phyloP scores from a whole-genome alignment of 2,113 vertebrate species.

The Nycticorax nycticorax region DNA sequence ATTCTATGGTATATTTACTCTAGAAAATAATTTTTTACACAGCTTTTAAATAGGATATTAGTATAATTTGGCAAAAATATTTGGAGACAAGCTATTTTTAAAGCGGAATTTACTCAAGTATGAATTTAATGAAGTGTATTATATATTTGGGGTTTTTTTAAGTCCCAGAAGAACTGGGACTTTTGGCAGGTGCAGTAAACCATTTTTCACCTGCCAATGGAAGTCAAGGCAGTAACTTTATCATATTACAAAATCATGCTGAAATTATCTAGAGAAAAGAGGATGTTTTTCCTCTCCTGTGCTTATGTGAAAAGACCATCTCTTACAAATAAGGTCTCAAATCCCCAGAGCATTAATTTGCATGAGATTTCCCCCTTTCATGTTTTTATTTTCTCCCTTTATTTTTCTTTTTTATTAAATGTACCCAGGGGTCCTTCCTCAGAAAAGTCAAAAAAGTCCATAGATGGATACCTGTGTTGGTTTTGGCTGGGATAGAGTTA shows the following conservation, averaged over 20 bases:
- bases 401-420: neutral
- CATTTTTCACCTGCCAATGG: neutral
- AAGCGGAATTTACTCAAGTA: neutral
- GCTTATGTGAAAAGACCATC: neutral
- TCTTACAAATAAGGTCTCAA: neutral
- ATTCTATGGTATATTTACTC: neutral
- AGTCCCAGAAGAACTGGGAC: too few relatives aligned
- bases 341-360: neutral
- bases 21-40: neutral
- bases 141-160: accelerated
- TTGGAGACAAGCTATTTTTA: neutral
- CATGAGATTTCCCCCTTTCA: neutral
- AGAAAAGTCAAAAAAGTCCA: neutral
- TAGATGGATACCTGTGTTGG: neutral
- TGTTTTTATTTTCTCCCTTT: neutral
- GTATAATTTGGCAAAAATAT: neutral
- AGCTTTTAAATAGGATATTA: neutral
- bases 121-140: neutral
- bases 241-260: neutral
- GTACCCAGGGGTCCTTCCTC: neutral
- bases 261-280: neutral
- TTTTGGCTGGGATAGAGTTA: too few relatives aligned
- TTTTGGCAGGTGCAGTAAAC: neutral
- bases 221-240: neutral
- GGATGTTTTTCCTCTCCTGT: neutral